phyloP scores from a whole-genome alignment of 2,113 vertebrate genomes.

The Glaucomys volans region DNA sequence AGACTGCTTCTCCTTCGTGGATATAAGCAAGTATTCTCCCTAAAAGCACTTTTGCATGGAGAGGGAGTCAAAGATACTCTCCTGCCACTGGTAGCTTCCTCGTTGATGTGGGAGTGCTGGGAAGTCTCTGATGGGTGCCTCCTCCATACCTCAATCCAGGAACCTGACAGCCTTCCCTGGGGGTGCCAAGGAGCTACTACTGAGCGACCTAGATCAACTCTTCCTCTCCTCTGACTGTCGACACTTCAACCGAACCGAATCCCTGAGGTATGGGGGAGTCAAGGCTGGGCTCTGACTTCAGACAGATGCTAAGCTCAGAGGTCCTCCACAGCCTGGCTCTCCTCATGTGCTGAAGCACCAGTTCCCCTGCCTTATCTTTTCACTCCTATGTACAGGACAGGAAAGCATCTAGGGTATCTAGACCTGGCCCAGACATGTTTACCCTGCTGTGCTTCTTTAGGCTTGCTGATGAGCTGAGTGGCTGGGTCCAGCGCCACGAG shows the following conservation, averaged over 20 bases:
- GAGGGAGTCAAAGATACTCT: neutral
- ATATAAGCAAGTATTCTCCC: neutral
- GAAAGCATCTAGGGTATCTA: too few relatives aligned
- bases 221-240: conserved; percentile 93
- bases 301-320: neutral
- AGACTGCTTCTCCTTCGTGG: neutral
- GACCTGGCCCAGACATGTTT: neutral
- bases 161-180: conserved; percentile 91
- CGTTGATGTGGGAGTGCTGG: neutral
- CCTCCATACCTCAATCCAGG: conserved; percentile 78
- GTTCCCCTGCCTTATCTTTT: neutral
- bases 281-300: neutral
- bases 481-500: conserved; percentile 94
- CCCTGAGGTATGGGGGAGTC: conserved; percentile 88
- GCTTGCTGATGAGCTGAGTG: conserved; percentile 92
- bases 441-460: conserved; percentile 76
- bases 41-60: neutral
- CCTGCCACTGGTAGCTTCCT: neutral
- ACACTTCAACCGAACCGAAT: conserved; percentile 95
- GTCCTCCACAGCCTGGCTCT: neutral
- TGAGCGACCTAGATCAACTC: conserved; percentile 92
- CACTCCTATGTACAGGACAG: neutral
- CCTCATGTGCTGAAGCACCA: neutral
- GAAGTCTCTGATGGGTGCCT: neutral
- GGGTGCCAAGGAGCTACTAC: conserved; percentile 91